Evolutionary conservation across 2,888 invertebrate species (phyloP).

Genomic region (Folsomia candida): DNA sequence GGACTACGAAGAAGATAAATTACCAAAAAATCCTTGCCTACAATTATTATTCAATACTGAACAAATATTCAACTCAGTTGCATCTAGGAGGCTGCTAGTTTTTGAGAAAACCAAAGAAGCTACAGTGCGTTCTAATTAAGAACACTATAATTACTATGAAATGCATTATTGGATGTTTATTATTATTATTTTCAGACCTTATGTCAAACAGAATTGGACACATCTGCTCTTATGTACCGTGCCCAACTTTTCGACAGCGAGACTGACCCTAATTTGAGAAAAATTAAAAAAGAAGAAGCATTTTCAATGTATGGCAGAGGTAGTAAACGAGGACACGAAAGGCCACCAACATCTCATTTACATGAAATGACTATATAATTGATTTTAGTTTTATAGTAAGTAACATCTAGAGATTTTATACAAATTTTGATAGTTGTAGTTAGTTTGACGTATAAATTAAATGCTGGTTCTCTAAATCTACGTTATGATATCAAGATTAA

Average conservation of each 20-base stretch:
- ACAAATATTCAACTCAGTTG: conserved; percentile 76
- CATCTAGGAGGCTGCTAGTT: conserved; percentile 79
- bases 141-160: too few species aligned
- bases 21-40: conserved; percentile 80
- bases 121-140: conserved; percentile 50
- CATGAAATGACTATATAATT: too few species aligned
- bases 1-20: conserved; percentile 67
- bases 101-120: conserved; percentile 72
- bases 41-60: conserved; percentile 79
- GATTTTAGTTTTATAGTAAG: too few species aligned
- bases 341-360: too few species aligned
- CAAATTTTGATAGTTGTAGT: too few species aligned
- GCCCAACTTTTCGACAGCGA: conserved; percentile 42
- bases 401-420: too few species aligned
- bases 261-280: conserved; percentile 1
- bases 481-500: too few species aligned
- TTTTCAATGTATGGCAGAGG: conserved; percentile 26
- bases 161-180: background rate
- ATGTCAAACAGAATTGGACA: conserved; percentile 37
- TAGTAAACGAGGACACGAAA: conserved; percentile 42
- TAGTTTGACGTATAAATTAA: too few species aligned
- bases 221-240: conserved; percentile 41
- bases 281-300: conserved; percentile 26
- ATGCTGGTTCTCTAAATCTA: too few species aligned
- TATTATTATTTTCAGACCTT: conserved; percentile 10